These are phyloP conservation scores for Lordiphosa fenestrarum DNA, from an alignment of 2,888 invertebrate species.

Conservation along the genomic window DNA sequence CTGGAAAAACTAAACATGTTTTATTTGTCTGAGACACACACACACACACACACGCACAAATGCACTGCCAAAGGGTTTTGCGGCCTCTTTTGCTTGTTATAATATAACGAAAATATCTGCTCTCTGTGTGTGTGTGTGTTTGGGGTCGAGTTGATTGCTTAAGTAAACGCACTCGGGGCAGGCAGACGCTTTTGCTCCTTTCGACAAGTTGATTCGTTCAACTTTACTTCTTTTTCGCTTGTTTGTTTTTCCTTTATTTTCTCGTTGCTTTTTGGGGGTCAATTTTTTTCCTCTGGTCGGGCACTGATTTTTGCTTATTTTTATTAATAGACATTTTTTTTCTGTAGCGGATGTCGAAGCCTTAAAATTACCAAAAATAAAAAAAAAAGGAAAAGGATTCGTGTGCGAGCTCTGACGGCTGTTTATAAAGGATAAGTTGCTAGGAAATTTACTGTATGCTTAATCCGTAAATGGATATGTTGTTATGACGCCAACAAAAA, in stretches of 20 bases:
- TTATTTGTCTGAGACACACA: conserved; percentile 62
- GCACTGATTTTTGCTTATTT: conserved; percentile 62
- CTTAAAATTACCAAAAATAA: conserved; percentile 44
- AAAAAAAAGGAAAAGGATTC: conserved; percentile 19
- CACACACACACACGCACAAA: conserved; percentile 32
- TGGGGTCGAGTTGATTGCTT: conserved; percentile 74
- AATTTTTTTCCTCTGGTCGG: conserved; percentile 49
- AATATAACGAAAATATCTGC: conserved; percentile 52
- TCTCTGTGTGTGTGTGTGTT: conserved; percentile 33
- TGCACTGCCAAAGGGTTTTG: conserved; percentile 66
- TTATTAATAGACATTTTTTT: conserved; percentile 69
- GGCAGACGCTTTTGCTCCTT: conserved; percentile 26
- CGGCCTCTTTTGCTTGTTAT: conserved; percentile 74
- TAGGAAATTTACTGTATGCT: conserved; percentile 59
- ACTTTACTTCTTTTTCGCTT: conserved; percentile 45
- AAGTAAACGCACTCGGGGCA: conserved; percentile 71
- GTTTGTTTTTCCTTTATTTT: conserved; percentile 39
- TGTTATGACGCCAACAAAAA: conserved; percentile 50
- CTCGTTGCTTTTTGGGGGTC: conserved; percentile 49
- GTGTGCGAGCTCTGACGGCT: conserved; percentile 52
- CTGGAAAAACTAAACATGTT: conserved; percentile 73
- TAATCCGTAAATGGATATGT: conserved; percentile 71
- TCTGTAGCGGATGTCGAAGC: conserved; percentile 56
- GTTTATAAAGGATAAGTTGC: conserved; percentile 70
- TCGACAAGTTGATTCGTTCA: conserved; percentile 56